Base-by-base conservation (phyloP, 2,888 invertebrate species). In the Tenthredo scrophulariae region DNA sequence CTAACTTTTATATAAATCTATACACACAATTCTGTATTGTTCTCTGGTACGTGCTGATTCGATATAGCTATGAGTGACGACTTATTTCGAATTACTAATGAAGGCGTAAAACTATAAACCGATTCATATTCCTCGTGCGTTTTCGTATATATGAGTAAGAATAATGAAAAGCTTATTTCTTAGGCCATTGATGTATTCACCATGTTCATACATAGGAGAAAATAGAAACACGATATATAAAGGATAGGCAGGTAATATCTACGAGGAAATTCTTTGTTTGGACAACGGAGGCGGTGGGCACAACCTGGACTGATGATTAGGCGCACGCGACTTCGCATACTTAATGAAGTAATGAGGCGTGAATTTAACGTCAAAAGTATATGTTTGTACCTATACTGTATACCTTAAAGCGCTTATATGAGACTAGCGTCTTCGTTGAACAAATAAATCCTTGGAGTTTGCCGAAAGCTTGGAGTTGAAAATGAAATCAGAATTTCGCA, bases 251-350 rank as follows among this genome's bases (percentile, higher is more conserved):
- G 13, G 40, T 62, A 80, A 10, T 33, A 62, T 4, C 29, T 33
- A 80, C 9, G 18, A 80, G 62, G 5, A 18, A 7, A 62, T 80
- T 80, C 80, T 80, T 80, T 80, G 80, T 80, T 80, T 80, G 80
- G 62, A 62, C 40, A 62, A 80, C 80, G 80, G 40, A 80, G 62
- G 62, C 62, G 80, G 62, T 50, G 62, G 15, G 62, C 40, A 80
- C 58, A 62, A 80, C 80, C 22, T n/a, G 80, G 54, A 62, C 58
- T n/a, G 80, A 62, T 80, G 58, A 80, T 77, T 80, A 80, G 37
- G 15, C 80, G 58, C 80, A 80, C 58, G 80, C 40, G 62, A 80
- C 62, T n/a, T 80, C 29, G 80, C 80, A 80, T 80, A 77, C 58
- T 50, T 37, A 62, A 80, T 62, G 58, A 80, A 40, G 62, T 54